Conservation (phyloP, 1,140 invertebrate species). For the Maniola jurtina region DNA sequence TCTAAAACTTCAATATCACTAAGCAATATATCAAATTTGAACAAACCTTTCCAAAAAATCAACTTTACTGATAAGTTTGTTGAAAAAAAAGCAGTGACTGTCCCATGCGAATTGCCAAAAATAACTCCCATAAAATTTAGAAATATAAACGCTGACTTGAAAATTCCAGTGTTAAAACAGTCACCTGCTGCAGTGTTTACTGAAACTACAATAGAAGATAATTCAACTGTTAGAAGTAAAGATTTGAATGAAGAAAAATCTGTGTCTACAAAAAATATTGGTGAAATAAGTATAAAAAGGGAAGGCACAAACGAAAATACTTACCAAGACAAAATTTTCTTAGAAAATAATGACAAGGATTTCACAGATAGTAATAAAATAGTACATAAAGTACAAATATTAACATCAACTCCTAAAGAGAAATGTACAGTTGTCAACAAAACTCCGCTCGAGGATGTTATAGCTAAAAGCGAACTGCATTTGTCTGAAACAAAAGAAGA, state of each 20-base stretch:
- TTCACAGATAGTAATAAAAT: constrained; percentile 28
- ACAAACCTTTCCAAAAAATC: too few species aligned
- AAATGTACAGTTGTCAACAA: constrained; percentile 5
- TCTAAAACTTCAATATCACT: not conserved
- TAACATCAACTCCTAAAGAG: constrained; percentile 50
- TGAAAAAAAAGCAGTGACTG: not conserved
- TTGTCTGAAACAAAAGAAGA: constrained; percentile 36
- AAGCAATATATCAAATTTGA: too few species aligned
- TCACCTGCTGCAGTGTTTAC: not conserved
- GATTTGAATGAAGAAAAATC: not conserved
- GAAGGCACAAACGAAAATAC: not conserved
- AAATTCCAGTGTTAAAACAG: not conserved
- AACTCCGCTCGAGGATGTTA: not conserved
- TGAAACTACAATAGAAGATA: not conserved
- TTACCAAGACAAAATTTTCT: not conserved
- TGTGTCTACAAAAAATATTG: not conserved
- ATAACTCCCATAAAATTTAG: not conserved
- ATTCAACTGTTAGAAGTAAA: not conserved
- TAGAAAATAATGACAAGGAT: not conserved
- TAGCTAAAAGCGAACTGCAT: not conserved
- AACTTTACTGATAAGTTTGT: not conserved
- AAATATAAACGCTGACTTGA: not conserved
- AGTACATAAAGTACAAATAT: constrained; percentile 42
- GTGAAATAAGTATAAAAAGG: not conserved
- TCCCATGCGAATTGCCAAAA: not conserved